Percentiles rank a stretch among this genome's conserved stretches.
These are phyloP conservation scores for Lonchura striata DNA, from an alignment of 2,113 vertebrate species.

Conservation along the genomic window DNA sequence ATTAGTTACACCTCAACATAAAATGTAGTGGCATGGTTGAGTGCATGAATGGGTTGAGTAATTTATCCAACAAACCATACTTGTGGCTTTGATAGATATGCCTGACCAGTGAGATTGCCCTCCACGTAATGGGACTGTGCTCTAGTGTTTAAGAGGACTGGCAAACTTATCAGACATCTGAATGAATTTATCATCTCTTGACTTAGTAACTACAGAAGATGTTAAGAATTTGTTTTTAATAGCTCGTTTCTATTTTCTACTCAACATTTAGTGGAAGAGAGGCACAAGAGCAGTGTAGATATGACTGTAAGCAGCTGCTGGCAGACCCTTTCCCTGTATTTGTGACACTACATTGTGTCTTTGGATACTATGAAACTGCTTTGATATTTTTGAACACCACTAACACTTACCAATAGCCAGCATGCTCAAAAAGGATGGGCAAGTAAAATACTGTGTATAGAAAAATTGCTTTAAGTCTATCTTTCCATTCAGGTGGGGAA, in stretches of 20 bases:
- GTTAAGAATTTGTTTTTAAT: not conserved
- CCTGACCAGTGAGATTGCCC: not conserved
- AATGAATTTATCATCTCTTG: not conserved
- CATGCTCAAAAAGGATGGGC: not conserved
- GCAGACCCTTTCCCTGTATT: not conserved
- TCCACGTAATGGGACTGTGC: not conserved
- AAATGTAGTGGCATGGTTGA: not conserved
- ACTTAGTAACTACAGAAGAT: not conserved
- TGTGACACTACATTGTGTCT: not conserved
- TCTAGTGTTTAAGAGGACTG: not conserved
- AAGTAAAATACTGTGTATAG: not conserved
- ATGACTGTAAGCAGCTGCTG: not conserved
- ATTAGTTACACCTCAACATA: not conserved
- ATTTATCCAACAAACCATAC: not conserved
- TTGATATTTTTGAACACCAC: not conserved
- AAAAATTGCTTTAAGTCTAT: not conserved
- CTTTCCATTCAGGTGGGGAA: rapidly evolving
- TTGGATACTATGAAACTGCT: not conserved
- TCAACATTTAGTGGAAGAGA: not conserved
- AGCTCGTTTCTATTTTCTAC: not conserved
- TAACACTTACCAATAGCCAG: not conserved
- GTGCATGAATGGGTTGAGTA: not conserved
- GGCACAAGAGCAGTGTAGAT: not conserved
- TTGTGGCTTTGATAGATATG: not conserved
- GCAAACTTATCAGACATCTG: not conserved